Base-by-base conservation (phyloP, 2,797 vertebrate genomes). In the Triplophysa bombifrons region DNA sequence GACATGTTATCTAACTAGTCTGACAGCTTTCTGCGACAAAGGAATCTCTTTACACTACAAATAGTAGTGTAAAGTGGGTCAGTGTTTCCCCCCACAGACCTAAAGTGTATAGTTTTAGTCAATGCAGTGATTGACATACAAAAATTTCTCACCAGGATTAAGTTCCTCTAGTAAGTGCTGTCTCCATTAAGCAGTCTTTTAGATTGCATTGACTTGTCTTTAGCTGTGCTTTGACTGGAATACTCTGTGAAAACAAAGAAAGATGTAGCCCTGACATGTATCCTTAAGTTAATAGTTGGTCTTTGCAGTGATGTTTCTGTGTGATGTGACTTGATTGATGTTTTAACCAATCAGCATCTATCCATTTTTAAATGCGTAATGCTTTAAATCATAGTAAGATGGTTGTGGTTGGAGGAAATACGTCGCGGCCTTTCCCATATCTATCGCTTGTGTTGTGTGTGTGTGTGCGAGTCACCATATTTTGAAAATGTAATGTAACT, bases 1-100 rank as follows among this genome's bases (percentile, higher is more conserved):
- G 85, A 86, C 88, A 90, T 87, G 91, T 87, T 53, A 87, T 87
- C 91, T 71, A 69, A 93, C 94, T 88, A 68, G 93, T 94, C 92
- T 80, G 88, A 82, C 92, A 60, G 44, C 90, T 90, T 30, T 90
- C 74, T 53, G 48, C 86, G 79, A 90, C 88, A 90, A 90, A 83
- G 75, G 41, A 3, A 72, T 63, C 66, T 51, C 64, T 71, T 50
- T 85, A 87, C 73, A 82, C 70, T 74, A 82, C 70, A 74, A 81
- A 83, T 64, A 66, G 30, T 30, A 14, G 22, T 65, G 65, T 51
- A 71, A 76, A 76, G 53, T 5, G 17, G 56, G 14, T 67, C 20
- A 41, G 13, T 27, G 14, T 22, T 63, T 75, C 22, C 0, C 56
- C 27, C 27, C 22, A 61, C 13, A 25, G 75, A 50, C 70, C 22